Base-by-base conservation (phyloP, 2,888 invertebrate genomes). In the Dryadula phaetusa region DNA sequence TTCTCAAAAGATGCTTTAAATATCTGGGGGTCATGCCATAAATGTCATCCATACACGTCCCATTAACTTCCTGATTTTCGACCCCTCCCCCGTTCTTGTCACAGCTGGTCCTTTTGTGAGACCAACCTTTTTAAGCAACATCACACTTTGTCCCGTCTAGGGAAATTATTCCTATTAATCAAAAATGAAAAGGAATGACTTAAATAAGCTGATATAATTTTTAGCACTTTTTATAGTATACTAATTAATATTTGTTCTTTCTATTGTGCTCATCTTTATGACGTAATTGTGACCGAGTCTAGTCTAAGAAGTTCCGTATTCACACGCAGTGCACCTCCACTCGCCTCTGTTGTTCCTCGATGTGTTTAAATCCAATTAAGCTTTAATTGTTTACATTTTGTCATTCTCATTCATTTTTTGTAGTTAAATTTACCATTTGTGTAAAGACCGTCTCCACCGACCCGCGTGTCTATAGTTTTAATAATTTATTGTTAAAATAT, bases 301-400 rank as follows among this genome's bases (percentile, higher is more conserved):
- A 7, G 28, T 12, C 16, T 5, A 18, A 60, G 25, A 44, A 44
- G 61, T 64, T 64, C 34, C 56, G 62, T 56, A 58, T 62, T 42
- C 16, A 62, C 20, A 58, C n/a, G 63, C 62, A 62, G 18, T 40
- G 14, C 22, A 40, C 46, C 49, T 66, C 52, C 12, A 42, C 56
- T 66, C n/a, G n/a, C n/a, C n/a, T n/a, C 42, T 46, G 34, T 61
- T 34, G 20, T 54, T 54, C 53, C 60, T 64, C 60, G 61, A 49
- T 53, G 60, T 7, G 28, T 66, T 64, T 37, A 25, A 56, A 34
- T 49, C 52, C 42, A 52, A 42, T 47, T 42, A 42, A 40, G n/a
- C 49, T 58, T 58, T 37, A 49, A 34, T 64, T 70, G 64, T 70
- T 70, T 64, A 64, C 49, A 62, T 67, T 56, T 63, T 44, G n/a